Base-by-base conservation (phyloP, 1,140 invertebrate species). In the Danaus plexippus region DNA sequence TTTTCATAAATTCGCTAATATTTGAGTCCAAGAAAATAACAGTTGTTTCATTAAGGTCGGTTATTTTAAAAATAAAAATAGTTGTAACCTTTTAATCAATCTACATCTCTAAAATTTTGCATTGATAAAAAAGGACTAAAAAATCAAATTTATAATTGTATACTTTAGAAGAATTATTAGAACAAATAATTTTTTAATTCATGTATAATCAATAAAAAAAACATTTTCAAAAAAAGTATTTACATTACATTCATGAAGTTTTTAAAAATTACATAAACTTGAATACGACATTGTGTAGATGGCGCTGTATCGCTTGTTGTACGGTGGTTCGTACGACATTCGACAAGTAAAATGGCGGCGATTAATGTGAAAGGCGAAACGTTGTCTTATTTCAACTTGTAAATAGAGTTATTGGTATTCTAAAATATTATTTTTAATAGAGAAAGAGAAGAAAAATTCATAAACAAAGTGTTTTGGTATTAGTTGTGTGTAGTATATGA, bases 341-440 rank as follows among this genome's bases (percentile, higher is more conserved):
- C 77, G 83, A 84, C 80, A 87, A 87, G 83, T 87, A 88, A 88
- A 84, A 88, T 88, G 87, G 87, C 85, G 87, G 77, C 82, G 80
- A 84, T 76, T 88, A 80, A 87, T 88, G 86, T 88, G 86, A 88
- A 88, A 88, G 86, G 86, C 83, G 80, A 88, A 87, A 88, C 86
- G 86, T 88, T 88, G 85, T 87, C 77, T 64, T 87, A 87, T 79
- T 86, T 81, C 69, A 75, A 75, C 73, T 86, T 88, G 85, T 88
- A 88, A 88, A 88, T 87, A 88, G 83, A 84, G 77, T 77, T 75
- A 76, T 69, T 68, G 75, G 59, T 74, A 75, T 64, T 60, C 66
- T 72, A 41, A 71, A 77, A 73, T 65, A 71, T 57, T 69, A 61
- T 60, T 65, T 57, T 15, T 61, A 54, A 63, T 66, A 65, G 57